Conservation (phyloP, 1,140 invertebrate species). For the Apis laboriosa region DNA sequence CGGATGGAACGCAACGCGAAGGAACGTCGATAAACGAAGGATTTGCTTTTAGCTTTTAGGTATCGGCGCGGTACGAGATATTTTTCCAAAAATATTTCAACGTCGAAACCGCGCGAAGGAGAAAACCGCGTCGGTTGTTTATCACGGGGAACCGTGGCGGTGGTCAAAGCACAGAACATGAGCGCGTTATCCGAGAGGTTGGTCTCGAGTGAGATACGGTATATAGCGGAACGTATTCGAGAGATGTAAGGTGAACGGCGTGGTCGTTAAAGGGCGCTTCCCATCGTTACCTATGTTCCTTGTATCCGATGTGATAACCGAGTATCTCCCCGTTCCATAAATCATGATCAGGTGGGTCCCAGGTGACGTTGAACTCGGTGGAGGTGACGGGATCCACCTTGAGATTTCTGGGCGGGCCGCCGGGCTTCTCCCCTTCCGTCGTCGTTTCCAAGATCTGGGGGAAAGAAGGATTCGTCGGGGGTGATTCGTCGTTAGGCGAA, state of each 20-base stretch:
- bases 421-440: conserved; percentile 83
- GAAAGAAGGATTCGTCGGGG: conserved; percentile 42
- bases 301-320: conserved; percentile 96
- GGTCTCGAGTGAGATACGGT: not conserved
- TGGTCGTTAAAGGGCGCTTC: conserved; percentile 45
- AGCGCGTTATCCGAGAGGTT: conserved; percentile 34
- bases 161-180: conserved; percentile 35
- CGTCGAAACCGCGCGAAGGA: conserved; percentile 8
- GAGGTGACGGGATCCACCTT: conserved; percentile 93
- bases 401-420: conserved; percentile 91
- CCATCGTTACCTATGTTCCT: conserved; percentile 81
- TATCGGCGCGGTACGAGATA: not conserved
- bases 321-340: conserved; percentile 95
- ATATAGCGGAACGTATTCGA: conserved; percentile 37
- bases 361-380: conserved; percentile 92
- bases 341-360: conserved; percentile 93
- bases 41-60: not conserved
- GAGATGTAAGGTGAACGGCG: conserved; percentile 14
- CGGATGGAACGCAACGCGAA: no score
- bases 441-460: conserved; percentile 83
- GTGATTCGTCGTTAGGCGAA: not conserved
- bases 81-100: conserved; percentile 31
- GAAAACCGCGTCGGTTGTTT: conserved; percentile 33
- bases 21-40: not conserved
- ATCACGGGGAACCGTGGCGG: conserved; percentile 19